Evolutionary conservation across 2,113 vertebrate genomes (phyloP).

Genomic region (Galbula dea): DNA sequence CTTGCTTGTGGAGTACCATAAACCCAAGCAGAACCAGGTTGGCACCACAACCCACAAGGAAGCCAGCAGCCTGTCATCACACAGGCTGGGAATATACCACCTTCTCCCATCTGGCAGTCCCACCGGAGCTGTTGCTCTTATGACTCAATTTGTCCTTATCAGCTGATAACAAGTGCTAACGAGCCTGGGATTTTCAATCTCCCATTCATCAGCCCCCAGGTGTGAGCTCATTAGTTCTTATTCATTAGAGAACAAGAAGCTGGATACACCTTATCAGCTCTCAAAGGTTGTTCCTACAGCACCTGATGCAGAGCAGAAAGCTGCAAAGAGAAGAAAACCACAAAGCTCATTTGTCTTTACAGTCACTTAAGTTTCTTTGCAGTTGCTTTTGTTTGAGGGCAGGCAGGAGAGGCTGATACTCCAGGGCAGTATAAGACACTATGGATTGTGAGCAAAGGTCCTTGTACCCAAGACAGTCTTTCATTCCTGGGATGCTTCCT

Average conservation of each 20-base stretch:
- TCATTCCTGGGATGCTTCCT: not conserved
- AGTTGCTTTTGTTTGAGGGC: not conserved
- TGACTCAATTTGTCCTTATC: constrained; percentile 67
- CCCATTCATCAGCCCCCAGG: constrained; percentile 49
- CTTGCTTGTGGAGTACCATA: not conserved
- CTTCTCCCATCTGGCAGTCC: not conserved
- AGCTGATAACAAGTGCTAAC: constrained; percentile 57
- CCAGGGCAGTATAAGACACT: not conserved
- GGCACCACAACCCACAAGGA: rapidly evolving
- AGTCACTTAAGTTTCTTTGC: not conserved
- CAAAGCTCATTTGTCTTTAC: not conserved
- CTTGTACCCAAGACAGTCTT: not conserved
- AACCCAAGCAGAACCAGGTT: rapidly evolving
- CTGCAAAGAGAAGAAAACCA: constrained; percentile 47
- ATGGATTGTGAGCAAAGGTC: rapidly evolving
- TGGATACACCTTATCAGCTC: constrained; percentile 56
- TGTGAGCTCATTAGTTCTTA: constrained; percentile 54
- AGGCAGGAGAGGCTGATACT: not conserved
- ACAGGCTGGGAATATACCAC: not conserved
- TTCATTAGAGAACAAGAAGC: constrained; percentile 49
- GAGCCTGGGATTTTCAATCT: constrained; percentile 33
- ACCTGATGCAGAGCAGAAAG: constrained; percentile 37
- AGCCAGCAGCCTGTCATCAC: not conserved
- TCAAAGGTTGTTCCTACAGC: not conserved
- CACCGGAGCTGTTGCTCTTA: not conserved